phyloP scores from a whole-genome alignment of 2,113 vertebrate species.

The Caranx melampygus region DNA sequence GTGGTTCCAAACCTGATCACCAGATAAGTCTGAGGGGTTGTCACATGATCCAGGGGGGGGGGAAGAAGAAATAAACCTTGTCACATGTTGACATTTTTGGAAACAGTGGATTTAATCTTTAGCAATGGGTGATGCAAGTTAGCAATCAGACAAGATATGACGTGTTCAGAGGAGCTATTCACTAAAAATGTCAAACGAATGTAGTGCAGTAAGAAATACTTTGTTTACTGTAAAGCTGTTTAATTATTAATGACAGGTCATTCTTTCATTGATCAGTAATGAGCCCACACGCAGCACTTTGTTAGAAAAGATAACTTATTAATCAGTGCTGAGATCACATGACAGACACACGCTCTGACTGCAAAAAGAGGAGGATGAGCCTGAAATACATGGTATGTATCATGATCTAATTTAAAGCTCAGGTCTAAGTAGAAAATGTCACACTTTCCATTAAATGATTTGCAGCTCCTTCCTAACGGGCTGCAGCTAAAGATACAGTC shows the following conservation, averaged over 20 bases:
- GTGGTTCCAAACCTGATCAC: too few species aligned
- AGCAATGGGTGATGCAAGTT: too few species aligned
- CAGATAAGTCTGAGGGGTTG: too few species aligned
- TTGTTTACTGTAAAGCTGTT: background rate
- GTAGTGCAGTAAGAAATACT: background rate
- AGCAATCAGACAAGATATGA: too few species aligned
- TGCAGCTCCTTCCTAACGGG: background rate
- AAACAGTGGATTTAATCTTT: too few species aligned
- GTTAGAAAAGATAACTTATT: conserved; percentile 41
- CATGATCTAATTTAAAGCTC: too few species aligned
- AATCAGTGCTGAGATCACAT: background rate
- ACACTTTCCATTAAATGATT: background rate
- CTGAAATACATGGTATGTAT: background rate
- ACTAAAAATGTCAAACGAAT: background rate
- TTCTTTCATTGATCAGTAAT: conserved; percentile 11
- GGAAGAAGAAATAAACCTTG: too few species aligned
- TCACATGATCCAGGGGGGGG: too few species aligned
- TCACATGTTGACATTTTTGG: too few species aligned
- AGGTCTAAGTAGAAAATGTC: background rate
- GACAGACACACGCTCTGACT: background rate
- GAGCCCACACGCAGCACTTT: conserved; percentile 11
- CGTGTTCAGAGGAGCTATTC: background rate
- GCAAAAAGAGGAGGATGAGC: too few species aligned
- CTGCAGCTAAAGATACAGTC: background rate
- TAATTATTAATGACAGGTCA: conserved; percentile 20